Percentiles rank a stretch among this genome's conserved stretches.
phyloP scores from a whole-genome alignment of 2,113 vertebrate genomes.

The Todiramphus chloris region DNA sequence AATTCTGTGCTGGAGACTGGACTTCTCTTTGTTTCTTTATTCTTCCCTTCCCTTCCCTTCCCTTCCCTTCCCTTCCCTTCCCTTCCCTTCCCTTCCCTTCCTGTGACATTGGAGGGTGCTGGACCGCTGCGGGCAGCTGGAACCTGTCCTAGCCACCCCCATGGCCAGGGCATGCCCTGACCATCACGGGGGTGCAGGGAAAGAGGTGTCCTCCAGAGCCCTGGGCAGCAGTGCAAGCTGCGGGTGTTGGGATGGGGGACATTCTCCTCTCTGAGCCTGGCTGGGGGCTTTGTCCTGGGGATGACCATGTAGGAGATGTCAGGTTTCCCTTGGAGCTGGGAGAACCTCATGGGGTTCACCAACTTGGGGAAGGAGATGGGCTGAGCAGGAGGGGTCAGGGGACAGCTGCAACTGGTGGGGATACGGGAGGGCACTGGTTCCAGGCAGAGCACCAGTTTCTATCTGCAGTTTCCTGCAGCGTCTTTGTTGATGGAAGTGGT shows the following conservation, averaged over 20 bases:
- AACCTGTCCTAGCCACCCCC: not conserved
- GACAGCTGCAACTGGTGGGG: not conserved
- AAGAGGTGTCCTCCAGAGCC: fast-evolving
- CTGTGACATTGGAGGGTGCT: fast-evolving
- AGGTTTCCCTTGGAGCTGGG: not conserved
- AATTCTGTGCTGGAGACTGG: not conserved
- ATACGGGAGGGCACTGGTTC: not conserved
- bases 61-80: too few species aligned
- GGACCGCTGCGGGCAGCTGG: not conserved
- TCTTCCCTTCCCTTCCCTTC: not conserved
- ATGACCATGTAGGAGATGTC: not conserved
- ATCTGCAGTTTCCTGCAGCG: not conserved
- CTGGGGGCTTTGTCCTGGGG: not conserved
- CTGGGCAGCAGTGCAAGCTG: not conserved
- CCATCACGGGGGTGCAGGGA: fast-evolving
- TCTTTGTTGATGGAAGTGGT: not conserved
- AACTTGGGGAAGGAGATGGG: not conserved
- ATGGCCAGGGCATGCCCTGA: not conserved
- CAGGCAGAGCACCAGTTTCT: not conserved
- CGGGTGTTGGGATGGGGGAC: fast-evolving
- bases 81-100: too few species aligned
- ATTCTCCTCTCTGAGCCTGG: not conserved
- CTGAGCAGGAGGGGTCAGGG: not conserved
- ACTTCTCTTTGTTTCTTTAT: too few species aligned
- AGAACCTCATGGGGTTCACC: not conserved